Evolutionary conservation across 2,797 vertebrate genomes (phyloP), one percentile per base, ranked within the genome.

Genomic region (Poecilia wingei): DNA sequence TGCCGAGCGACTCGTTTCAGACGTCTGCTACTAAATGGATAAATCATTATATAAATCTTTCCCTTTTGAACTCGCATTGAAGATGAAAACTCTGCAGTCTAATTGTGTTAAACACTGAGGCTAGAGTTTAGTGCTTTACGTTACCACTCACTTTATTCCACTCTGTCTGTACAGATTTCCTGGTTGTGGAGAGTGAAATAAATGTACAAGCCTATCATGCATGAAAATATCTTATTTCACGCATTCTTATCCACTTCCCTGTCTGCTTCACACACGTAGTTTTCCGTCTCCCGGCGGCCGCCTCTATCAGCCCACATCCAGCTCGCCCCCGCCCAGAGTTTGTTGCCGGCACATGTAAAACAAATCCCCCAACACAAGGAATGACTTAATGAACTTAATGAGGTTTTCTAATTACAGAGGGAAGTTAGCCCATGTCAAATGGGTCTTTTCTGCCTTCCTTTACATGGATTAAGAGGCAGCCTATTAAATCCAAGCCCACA

Each of bases 361-460:
- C 93, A 94, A 94, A 92, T 94, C 93, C 92, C 86, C 57, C 61
- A 92, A 93, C 92, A 89, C 91, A 87, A 80, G 76, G 79, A 89
- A 89, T 92, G 91, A 94, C 91, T 95, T 95, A 92, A 94, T 94
- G 92, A 94, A 94, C 92, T 88, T 95, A 95, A 95, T 94, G 91
- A 94, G 94, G 90, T 95, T 95, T 94, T 93, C 86, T 94, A 93
- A 95, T 95, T 93, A 94, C 91, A 90, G 84, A 87, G 86, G 88
- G 88, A 94, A 92, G 92, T 93, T 92, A 88, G 88, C 84, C 87
- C 89, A 78, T 94, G 93, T 95, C 94, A 94, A 95, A 93, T 93
- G 82, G 82, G 89, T 90, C 84, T 88, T 92, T 92, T 89, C 88
- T 94, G 89, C 88, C 85, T 88, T 93, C 86, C 82, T 84, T 89